These are phyloP conservation scores for Drosophila robusta DNA, from an alignment of 2,888 invertebrate genomes.

Conservation along the genomic window DNA sequence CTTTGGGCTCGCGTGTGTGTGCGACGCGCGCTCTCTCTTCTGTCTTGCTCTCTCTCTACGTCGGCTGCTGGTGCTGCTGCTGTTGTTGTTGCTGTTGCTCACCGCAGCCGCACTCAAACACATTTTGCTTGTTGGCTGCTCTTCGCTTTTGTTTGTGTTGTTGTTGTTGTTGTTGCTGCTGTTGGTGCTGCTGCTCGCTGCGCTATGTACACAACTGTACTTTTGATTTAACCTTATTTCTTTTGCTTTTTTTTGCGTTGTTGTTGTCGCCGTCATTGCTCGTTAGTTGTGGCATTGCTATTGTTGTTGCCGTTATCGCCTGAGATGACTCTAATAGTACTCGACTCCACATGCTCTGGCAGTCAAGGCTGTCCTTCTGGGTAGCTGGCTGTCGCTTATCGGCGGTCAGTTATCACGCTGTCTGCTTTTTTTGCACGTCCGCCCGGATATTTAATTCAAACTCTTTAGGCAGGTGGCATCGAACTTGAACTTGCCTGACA, in stretches of 20 bases:
- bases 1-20: constrained; percentile 70
- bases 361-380: constrained; percentile 32
- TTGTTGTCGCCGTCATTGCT: constrained; percentile 45
- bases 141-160: constrained; percentile 77
- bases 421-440: neutral
- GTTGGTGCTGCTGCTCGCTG: constrained; percentile 73
- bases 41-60: constrained; percentile 53
- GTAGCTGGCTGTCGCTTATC: constrained; percentile 27
- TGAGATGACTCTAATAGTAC: constrained; percentile 48
- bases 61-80: constrained; percentile 37
- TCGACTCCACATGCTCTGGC: constrained; percentile 6
- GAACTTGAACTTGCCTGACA: constrained; percentile 54
- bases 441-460: constrained; percentile 6
- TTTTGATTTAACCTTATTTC: constrained; percentile 84
- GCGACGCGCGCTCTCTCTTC: constrained; percentile 68
- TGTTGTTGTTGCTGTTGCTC: constrained; percentile 54
- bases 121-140: constrained; percentile 76
- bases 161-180: constrained; percentile 53
- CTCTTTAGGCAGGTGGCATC: constrained; percentile 48
- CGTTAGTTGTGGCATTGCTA: constrained; percentile 35
- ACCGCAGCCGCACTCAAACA: constrained; percentile 76
- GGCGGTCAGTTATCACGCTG: constrained; percentile 28
- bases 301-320: constrained; percentile 51
- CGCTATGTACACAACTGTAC: constrained; percentile 83
- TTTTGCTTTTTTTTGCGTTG: constrained; percentile 68